Base-by-base conservation (phyloP, 2,797 vertebrate genomes). In the Miichthys miiuy region DNA sequence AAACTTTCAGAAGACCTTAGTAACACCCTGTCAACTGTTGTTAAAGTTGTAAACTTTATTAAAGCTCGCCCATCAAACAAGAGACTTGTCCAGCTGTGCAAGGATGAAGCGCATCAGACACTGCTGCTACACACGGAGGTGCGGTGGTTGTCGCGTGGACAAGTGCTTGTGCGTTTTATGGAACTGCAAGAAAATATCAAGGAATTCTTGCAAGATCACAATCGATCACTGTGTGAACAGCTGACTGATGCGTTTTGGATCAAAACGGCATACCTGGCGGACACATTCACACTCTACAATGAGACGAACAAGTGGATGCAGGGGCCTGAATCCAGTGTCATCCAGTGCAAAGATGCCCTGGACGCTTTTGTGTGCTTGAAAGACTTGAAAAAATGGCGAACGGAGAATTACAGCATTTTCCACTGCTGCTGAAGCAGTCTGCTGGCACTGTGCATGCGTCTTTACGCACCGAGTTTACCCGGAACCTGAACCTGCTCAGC, bases 331-430 rank as follows among this genome's bases (percentile, higher is more conserved):
- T 56, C 25, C 5, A 56, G 2, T 5, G 27, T 56, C 6, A 30
- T 56, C 2, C 14, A 30, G 14, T 38, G 65, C 48, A 68, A 68
- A 76, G 69, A 56, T 3, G 47, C 61, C 25, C 48, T 46, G 0
- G 25, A 34, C 2, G 11, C 38, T n/a, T 76, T 67, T 56, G 52
- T 68, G 47, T 2, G 5, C n/a, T n/a, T n/a, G n/a, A 72, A 55
- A 58, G 71, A 65, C 61, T 38, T 10, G 14, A 38, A 14, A 75
- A 75, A 79, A 46, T 65, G 70, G 25, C 34, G 20, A 70, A 55
- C 16, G 42, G 75, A 7, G 65, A 75, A 17, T n/a, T 47, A n/a
- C 67, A 69, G n/a, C 42, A 58, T 17, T 63, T 65, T 50, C 58
- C 54, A 46, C 10, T 51, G 23, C 57, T 46, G 46, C 13, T 51